Base-by-base conservation (phyloP, 2,888 invertebrate species). In the Melinaea menophilus region DNA sequence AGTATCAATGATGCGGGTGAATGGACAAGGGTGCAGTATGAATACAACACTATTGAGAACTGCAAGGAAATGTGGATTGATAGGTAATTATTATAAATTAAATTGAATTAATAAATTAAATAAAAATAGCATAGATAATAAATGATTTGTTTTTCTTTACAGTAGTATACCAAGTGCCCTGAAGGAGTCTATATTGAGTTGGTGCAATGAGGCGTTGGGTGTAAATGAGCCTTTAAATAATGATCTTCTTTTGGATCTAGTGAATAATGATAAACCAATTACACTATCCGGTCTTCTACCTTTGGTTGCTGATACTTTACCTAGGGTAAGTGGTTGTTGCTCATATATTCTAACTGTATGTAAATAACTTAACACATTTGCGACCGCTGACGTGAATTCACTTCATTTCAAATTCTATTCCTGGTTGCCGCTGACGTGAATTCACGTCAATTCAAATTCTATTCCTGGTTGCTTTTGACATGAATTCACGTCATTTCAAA, bases 11-110 rank as follows among this genome's bases (percentile, higher is more conserved):
- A 90, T 66, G 84, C 75, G 0, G 84, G 83, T 37, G 90, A 90
- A 67, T 90, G 90, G 90, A 88, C 89, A 0, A 75, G 89, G 0
- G 78, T 90, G 63, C 89, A 86, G 1, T 88, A 86, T 65, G 88
- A 88, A 2, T 86, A 84, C 56, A 78, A 73, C 62, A 76, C 71
- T 9, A 71, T 82, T 2, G 88, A 88, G 45, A 82, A 72, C 34
- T 79, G 73, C 62, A 90, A 86, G 62, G 88, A 89, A 69, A 86
- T 88, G 85, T 90, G 90, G 90, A 88, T 90, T 66, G 86, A 90
- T 67, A 88, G 89, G 89, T 89, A 65, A 37, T 37, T 37, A 37
- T 37, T 37, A 37, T n/a, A 48, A 13, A 48, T 3, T n/a, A 48
- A n/a, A n/a, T 47, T n/a, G 22, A 22, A 22, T 1, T 22, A 22